phyloP scores from a whole-genome alignment of 1,140 invertebrate species.

The Drosophila tsacasi region DNA sequence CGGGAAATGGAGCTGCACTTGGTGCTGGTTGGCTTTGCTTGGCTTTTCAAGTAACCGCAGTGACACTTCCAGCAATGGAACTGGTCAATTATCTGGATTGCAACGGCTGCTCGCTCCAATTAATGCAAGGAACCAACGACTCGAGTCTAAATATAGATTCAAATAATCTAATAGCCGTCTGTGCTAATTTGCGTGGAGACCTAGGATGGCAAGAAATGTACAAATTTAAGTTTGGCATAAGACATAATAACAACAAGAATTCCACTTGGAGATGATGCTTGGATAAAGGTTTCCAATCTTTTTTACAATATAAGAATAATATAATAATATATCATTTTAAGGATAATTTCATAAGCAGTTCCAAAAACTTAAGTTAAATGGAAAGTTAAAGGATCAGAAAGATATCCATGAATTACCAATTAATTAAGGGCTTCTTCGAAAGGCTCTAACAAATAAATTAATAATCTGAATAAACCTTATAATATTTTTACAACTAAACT shows the following conservation, averaged over 20 bases:
- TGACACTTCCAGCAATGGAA: slow-evolving; percentile 76
- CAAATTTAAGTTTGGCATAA: background rate
- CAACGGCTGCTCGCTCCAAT: slow-evolving; percentile 26
- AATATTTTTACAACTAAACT: background rate
- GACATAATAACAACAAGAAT: background rate
- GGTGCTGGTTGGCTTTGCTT: slow-evolving; percentile 30
- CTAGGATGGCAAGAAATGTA: background rate
- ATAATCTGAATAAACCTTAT: too few relatives aligned
- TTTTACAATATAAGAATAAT: too few relatives aligned
- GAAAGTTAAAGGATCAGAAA: background rate
- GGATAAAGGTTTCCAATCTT: background rate
- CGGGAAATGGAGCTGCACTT: slow-evolving; percentile 22
- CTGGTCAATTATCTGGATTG: slow-evolving; percentile 72
- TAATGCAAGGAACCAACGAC: slow-evolving; percentile 34
- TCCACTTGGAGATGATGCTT: background rate
- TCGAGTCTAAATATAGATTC: slow-evolving; percentile 62
- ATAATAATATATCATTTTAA: background rate
- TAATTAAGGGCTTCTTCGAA: too few relatives aligned
- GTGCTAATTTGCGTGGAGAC: slow-evolving; percentile 22
- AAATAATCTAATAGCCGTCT: slow-evolving; percentile 33
- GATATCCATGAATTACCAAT: background rate
- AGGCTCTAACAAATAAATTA: too few relatives aligned
- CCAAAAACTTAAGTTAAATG: too few relatives aligned
- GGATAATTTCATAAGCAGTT: background rate
- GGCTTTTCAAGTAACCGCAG: slow-evolving; percentile 69